These are phyloP conservation scores for Steinernema hermaphroditum DNA, from an alignment of 2,888 invertebrate species.

Conservation along the genomic window DNA sequence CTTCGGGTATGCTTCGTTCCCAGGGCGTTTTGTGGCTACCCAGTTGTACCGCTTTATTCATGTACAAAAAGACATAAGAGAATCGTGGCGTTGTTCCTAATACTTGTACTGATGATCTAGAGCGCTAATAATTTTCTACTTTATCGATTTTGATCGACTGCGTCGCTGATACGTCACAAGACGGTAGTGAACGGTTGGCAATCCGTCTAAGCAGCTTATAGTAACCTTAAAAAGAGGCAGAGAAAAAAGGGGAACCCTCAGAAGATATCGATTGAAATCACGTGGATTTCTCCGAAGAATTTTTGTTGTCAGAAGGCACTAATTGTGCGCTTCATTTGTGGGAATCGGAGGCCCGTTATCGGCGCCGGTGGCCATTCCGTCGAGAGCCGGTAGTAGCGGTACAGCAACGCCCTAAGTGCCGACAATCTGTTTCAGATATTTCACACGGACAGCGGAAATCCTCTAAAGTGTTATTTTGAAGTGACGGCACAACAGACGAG, in stretches of 20 bases:
- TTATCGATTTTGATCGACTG: neutral
- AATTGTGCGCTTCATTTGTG: neutral
- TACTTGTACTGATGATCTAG: no score
- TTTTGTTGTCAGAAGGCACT: no score
- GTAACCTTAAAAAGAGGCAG: no score
- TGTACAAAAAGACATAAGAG: neutral
- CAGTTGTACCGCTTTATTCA: neutral
- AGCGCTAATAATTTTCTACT: neutral
- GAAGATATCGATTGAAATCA: no score
- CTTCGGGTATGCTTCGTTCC: neutral
- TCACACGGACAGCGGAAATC: neutral
- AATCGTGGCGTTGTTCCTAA: neutral
- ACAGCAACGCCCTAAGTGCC: neutral
- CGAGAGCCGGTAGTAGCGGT: neutral
- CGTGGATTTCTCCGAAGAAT: no score
- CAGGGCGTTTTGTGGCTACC: neutral
- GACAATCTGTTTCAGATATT: neutral
- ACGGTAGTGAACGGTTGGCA: no score
- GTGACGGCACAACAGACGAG: no score
- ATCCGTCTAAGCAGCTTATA: no score
- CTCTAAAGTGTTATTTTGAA: neutral
- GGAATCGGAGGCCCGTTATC: neutral
- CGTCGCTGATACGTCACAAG: neutral
- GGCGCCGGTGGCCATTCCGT: neutral
- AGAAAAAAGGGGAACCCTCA: no score